phyloP scores from a whole-genome alignment of 2,888 invertebrate genomes.

The Sarcophaga variegata region DNA sequence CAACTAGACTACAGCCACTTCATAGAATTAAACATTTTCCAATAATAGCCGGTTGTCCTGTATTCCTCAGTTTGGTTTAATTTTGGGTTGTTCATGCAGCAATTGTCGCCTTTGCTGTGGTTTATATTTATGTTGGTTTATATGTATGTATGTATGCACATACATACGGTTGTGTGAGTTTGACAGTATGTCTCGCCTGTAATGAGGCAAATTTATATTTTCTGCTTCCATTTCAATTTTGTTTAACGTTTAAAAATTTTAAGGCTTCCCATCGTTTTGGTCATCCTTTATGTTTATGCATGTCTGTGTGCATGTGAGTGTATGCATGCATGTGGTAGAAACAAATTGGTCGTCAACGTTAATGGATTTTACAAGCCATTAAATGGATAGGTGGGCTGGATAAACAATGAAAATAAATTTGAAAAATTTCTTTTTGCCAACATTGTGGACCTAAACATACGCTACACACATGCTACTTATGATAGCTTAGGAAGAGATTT shows the following conservation, averaged over 20 bases:
- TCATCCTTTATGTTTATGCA: background rate
- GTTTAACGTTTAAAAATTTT: constrained; percentile 25
- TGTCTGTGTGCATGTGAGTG: background rate
- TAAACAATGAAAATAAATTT: background rate
- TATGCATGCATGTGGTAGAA: constrained; percentile 30
- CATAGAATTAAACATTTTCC: background rate
- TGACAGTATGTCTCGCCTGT: background rate
- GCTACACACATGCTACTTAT: no score
- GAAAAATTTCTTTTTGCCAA: background rate
- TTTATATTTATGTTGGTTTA: no score
- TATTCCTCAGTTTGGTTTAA: constrained; percentile 3
- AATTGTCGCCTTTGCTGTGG: background rate
- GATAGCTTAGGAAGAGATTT: no score
- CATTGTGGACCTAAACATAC: no score
- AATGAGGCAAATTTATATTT: constrained; percentile 43
- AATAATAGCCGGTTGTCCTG: constrained; percentile 9
- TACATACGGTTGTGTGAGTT: no score
- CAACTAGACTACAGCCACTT: no score
- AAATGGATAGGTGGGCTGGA: background rate
- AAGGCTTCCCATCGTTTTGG: constrained; percentile 30
- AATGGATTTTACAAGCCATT: constrained; percentile 19
- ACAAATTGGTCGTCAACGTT: constrained; percentile 27
- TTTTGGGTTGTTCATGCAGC: background rate
- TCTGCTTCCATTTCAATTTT: constrained; percentile 15
- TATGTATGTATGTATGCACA: no score